These are phyloP conservation scores for Chlorodrepanis virens DNA, from an alignment of 2,113 vertebrate species.

Conservation along the genomic window DNA sequence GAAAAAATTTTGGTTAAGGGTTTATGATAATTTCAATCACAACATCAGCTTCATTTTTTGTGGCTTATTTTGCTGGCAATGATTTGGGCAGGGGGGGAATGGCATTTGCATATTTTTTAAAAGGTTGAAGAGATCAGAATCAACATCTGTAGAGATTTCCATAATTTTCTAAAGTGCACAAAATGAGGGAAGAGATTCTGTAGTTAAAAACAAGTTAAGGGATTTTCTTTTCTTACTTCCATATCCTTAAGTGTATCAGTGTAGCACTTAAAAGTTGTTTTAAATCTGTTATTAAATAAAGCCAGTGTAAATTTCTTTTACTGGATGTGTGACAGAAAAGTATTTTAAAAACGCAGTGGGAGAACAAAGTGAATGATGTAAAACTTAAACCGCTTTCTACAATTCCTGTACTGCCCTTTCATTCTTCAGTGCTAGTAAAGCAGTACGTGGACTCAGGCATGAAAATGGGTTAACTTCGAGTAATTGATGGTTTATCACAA, in stretches of 20 bases:
- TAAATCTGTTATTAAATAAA: neutral
- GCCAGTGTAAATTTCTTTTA: neutral
- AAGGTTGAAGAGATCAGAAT: neutral
- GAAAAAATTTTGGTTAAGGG: neutral
- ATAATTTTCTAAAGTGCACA: neutral
- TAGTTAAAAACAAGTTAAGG: neutral
- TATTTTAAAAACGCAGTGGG: neutral
- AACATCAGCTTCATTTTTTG: neutral
- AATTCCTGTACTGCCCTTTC: neutral
- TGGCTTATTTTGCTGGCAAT: neutral
- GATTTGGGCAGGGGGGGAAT: accelerated
- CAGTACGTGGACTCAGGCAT: neutral
- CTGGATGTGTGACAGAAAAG: neutral
- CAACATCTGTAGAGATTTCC: neutral
- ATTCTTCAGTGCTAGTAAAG: neutral
- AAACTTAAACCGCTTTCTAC: neutral
- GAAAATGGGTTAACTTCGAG: neutral
- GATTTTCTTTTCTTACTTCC: neutral
- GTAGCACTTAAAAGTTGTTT: neutral
- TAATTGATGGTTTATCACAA: neutral
- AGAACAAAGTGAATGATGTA: neutral
- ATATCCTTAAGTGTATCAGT: neutral
- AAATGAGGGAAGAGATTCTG: neutral
- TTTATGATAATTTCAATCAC: neutral
- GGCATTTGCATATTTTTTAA: neutral